These are phyloP conservation scores for Echinops telfairi DNA, from an alignment of 2,113 vertebrate species.

Conservation along the genomic window DNA sequence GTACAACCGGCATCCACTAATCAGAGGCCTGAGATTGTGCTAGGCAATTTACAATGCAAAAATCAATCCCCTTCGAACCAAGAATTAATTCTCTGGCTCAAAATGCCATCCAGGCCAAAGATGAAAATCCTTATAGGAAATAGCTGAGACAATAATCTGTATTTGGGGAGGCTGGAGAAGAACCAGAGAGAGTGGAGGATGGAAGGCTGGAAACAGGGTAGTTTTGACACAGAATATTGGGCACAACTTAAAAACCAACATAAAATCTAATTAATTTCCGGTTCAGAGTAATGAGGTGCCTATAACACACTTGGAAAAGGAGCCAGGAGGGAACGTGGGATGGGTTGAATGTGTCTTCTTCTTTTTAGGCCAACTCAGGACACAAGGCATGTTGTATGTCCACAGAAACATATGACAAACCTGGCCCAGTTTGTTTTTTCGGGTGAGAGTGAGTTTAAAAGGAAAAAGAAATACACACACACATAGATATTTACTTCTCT, in stretches of 20 bases:
- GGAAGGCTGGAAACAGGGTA: neutral
- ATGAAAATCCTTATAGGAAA: neutral
- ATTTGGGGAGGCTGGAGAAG: neutral
- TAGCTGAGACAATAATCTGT: constrained; percentile 44
- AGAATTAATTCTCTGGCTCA: neutral
- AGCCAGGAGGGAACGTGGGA: neutral
- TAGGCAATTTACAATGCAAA: neutral
- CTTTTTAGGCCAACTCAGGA: neutral
- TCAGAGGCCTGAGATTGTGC: neutral
- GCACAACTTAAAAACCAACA: constrained; percentile 60
- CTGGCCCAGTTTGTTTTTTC: neutral
- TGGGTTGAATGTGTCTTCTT: neutral
- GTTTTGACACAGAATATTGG: constrained; percentile 34
- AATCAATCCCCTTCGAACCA: neutral
- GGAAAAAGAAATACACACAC: neutral
- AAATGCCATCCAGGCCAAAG: neutral
- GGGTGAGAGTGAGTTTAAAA: neutral
- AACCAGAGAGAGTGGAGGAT: neutral
- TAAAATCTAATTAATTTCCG: constrained; percentile 22
- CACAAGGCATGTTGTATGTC: neutral
- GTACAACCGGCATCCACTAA: neutral
- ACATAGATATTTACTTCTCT: neutral
- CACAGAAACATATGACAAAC: neutral
- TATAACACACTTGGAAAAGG: constrained; percentile 19
- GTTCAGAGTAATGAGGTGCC: neutral